Evolutionary conservation across 1,140 invertebrate species (phyloP), one percentile per base, ranked within the genome.

Genomic region (Linepithema humile): DNA sequence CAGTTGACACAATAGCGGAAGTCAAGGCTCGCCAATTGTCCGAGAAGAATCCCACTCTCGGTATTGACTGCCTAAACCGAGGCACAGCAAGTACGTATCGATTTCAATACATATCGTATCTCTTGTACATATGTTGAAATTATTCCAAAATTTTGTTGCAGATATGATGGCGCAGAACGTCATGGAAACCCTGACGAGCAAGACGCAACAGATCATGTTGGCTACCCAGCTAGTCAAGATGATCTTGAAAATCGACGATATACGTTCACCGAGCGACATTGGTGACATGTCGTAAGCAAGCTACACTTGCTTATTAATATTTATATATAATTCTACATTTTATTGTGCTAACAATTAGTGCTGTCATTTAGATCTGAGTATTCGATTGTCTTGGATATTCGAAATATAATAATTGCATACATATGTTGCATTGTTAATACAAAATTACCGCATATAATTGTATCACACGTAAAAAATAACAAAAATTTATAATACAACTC

Each of bases 161-260:
- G 98, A 99, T 94, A 99, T 99, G 99, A 98, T 98, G 93, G 95
- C 95, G 43, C 97, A 99, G 94, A 97, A 99, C 93, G 99, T 99
- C 7, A 98, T 99, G 72, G 99, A 99, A 95, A 99, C 99, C 0
- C 95, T 99, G 23, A 97, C 98, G 91, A 98, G 98, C 50, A 99
- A 99, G 96, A 98, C 98, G 88, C 99, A 99, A 92, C 99, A 99
- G 95, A 98, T 99, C 26, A 95, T 99, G 29, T 95, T 99, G 72
- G 99, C 99, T 1, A 99, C 99, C 0, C 98, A 99, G 92, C 95
- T 99, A 32, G 99, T 99, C 7, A 99, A 99, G 94, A 99, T 99
- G 99, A 99, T 99, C 85, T 95, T 99, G 55, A 99, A 99, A 95
- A 99, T 99, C 83, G 99, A 99, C 94, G 99, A 99, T 93, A 97